phyloP scores from a whole-genome alignment of 1,140 invertebrate species.

The Xylocopa sonorina region DNA sequence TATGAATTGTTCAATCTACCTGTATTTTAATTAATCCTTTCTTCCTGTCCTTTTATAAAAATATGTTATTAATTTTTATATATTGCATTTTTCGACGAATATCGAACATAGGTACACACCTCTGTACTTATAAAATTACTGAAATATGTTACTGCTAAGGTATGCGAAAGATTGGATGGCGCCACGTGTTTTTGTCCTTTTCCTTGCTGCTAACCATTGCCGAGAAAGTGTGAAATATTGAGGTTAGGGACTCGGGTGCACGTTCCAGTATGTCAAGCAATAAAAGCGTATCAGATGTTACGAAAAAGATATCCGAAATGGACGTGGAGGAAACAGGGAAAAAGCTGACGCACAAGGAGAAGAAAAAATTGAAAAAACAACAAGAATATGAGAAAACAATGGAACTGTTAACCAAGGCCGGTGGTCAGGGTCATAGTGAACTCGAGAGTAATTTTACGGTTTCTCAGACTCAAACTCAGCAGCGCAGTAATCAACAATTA shows the following conservation, averaged over 20 bases:
- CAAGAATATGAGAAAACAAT: conserved; percentile 96
- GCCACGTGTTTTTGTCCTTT: conserved; percentile 28
- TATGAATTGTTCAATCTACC: background rate
- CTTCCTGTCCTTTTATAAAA: background rate
- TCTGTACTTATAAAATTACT: background rate
- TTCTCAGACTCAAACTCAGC: conserved; percentile 86
- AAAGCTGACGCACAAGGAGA: conserved; percentile 96
- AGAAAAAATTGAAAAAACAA: conserved; percentile 96
- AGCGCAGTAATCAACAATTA: conserved; percentile 87
- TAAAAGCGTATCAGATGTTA: conserved; percentile 69
- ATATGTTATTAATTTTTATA: background rate
- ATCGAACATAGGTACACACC: too few species aligned
- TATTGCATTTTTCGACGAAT: background rate
- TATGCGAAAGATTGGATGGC: conserved; percentile 23
- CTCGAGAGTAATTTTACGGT: conserved; percentile 97
- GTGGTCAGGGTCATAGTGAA: conserved; percentile 93
- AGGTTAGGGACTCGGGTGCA: conserved; percentile 34
- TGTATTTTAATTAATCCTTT: background rate
- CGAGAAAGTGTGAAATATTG: conserved; percentile 36
- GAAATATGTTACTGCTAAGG: conserved; percentile 20
- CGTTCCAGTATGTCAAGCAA: conserved; percentile 48
- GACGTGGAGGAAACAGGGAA: conserved; percentile 72
- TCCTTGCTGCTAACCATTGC: background rate
- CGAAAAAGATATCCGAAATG: conserved; percentile 72
- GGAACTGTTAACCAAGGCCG: conserved; percentile 93